Conservation (phyloP, 2,113 vertebrate species). For the Anguilla japonica region DNA sequence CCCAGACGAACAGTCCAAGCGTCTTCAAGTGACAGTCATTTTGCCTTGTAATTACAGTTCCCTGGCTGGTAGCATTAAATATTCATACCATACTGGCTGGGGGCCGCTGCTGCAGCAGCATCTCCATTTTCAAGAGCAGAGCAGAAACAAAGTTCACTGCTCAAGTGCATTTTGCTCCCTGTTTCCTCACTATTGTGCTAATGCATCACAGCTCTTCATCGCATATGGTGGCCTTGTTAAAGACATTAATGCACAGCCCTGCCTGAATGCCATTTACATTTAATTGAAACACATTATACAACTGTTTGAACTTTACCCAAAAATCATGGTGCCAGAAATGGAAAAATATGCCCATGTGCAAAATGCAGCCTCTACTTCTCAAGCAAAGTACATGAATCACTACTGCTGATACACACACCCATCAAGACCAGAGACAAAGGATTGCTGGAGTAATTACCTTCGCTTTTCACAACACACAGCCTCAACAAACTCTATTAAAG, state of each 20-base stretch:
- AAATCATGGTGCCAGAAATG: neutral
- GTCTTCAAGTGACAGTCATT: constrained; percentile 46
- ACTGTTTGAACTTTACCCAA: neutral
- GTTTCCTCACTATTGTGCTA: constrained; percentile 1
- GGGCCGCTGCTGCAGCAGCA: constrained; percentile 44
- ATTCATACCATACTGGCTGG: constrained; percentile 58
- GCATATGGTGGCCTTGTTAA: neutral
- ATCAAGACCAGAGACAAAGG: neutral
- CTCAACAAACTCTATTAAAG: neutral
- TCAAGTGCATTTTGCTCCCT: neutral
- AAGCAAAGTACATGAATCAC: neutral
- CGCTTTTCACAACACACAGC: neutral
- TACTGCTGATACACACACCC: neutral
- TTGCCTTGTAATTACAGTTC: constrained; percentile 66
- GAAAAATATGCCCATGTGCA: neutral
- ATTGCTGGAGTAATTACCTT: neutral
- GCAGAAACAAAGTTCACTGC: constrained; percentile 25
- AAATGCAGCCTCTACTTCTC: neutral
- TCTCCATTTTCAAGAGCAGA: constrained; percentile 38
- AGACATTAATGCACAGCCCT: neutral
- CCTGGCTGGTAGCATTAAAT: constrained; percentile 62
- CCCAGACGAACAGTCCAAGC: constrained; percentile 31
- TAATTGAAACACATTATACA: neutral
- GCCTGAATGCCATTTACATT: constrained; percentile 4
- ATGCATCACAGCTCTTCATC: neutral